Base-by-base conservation (phyloP, 2,888 invertebrate genomes). In the Microctonus brassicae region DNA sequence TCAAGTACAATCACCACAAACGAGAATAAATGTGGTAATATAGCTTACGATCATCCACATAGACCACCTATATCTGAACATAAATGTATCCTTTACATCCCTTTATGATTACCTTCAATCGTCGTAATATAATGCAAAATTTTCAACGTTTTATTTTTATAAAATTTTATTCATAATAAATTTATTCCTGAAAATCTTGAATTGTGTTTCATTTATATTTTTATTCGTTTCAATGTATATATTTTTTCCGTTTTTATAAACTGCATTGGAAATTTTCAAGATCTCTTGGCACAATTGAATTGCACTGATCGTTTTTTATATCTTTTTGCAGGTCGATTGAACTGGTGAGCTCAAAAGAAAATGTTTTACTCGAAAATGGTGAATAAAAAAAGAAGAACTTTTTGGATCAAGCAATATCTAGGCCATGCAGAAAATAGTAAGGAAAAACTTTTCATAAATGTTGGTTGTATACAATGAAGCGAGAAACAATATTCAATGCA, bases 391-490 rank as follows among this genome's bases (percentile, higher is more conserved):
- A 65, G 20, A 53, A 33, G n/a, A n/a, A n/a, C 34, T 53, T 65
- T 65, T 53, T 33, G 53, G 34, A 29, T 65, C 13, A 53, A 10
- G 29, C 34, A 26, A 33, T 65, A 53, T 65, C 53, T 65, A 34
- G 53, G 53, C 9, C 53, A 65, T 34, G 34, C 20, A 34, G 26
- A 52, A 34, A 20, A 65, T 65, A 53, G 64, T 65, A 53, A 33
- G 20, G 10, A 17, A 34, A 53, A 65, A 65, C 42, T 65, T 53
- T 65, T 65, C 52, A 24, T 20, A 11, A 53, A 65, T 65, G 22
- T 22, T 53, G 47, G n/a, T 20, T n/a, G 26, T 39, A 65, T 29
- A 34, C 34, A 39, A 24, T 36, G 11, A 42, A 62, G 7, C 33
- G 52, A 65, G 33, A 20, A 29, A 17, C 33, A 34, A 65, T 20